A percentile compares a stretch with the other conserved stretches of the same genome.
Evolutionary conservation across 2,888 invertebrate genomes (phyloP).

Genomic region (Catocala sponsa): DNA sequence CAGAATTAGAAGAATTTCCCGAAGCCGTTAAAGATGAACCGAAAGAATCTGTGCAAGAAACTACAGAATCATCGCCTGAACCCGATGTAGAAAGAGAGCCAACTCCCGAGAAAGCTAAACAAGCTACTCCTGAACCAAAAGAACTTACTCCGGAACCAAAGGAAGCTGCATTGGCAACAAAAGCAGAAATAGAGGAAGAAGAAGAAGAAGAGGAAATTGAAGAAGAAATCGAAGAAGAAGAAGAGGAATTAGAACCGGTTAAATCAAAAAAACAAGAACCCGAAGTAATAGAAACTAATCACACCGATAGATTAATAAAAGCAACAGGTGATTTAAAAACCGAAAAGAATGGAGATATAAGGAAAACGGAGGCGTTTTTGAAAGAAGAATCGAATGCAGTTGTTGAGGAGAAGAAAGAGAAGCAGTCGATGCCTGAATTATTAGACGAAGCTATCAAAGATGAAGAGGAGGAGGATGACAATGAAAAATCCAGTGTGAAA

Average conservation of each 20-base stretch:
- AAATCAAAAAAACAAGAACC: slow-evolving; percentile 15
- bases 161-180: slow-evolving; percentile 3
- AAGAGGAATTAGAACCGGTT: slow-evolving; percentile 34
- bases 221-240: slow-evolving; percentile 25
- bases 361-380: slow-evolving; percentile 70
- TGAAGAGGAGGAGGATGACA: slow-evolving; percentile 60
- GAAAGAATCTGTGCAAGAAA: slow-evolving; percentile 24
- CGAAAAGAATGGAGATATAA: slow-evolving; percentile 61
- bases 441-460: slow-evolving; percentile 77
- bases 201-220: slow-evolving; percentile 31
- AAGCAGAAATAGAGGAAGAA: slow-evolving; percentile 1
- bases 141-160: slow-evolving; percentile 19
- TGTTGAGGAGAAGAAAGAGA: slow-evolving; percentile 60
- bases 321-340: slow-evolving; percentile 55
- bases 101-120: slow-evolving; percentile 20
- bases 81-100: slow-evolving; percentile 19
- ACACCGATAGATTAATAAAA: slow-evolving; percentile 54
- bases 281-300: slow-evolving; percentile 36
- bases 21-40: slow-evolving; percentile 29
- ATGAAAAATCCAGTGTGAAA: slow-evolving; percentile 77
- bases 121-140: slow-evolving; percentile 18
- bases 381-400: slow-evolving; percentile 56
- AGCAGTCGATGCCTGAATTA: slow-evolving; percentile 71
- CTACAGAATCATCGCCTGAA: slow-evolving; percentile 19
- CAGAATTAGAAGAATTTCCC: slow-evolving; percentile 40